Evolutionary conservation across 2,888 invertebrate genomes (phyloP).

Genomic region (Brachylomia viminalis): DNA sequence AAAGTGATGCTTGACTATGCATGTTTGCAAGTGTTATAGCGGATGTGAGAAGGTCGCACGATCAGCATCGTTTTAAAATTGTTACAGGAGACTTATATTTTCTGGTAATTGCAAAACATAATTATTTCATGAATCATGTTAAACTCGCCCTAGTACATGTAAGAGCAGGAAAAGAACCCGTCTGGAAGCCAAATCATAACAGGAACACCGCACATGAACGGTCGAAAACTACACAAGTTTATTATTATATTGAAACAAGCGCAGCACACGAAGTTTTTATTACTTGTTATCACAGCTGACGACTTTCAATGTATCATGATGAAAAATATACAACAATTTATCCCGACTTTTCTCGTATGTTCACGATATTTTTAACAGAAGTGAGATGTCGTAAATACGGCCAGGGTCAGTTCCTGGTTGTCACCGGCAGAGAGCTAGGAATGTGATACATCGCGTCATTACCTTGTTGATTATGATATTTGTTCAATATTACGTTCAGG

Average conservation of each 20-base stretch:
- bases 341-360: constrained; percentile 42
- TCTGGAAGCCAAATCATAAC: constrained; percentile 28
- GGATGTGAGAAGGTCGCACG: neutral
- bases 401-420: constrained; percentile 70
- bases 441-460: constrained; percentile 48
- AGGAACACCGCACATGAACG: constrained; percentile 33
- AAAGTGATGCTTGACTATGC: no score
- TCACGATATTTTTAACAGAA: constrained; percentile 44
- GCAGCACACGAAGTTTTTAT: constrained; percentile 25
- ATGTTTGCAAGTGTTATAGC: neutral
- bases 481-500: constrained; percentile 36
- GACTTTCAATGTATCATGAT: constrained; percentile 36
- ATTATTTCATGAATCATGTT: neutral
- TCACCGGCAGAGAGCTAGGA: constrained; percentile 54
- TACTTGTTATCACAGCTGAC: constrained; percentile 29
- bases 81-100: neutral
- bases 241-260: constrained; percentile 34
- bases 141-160: neutral
- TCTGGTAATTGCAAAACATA: neutral
- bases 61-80: neutral
- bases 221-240: constrained; percentile 29
- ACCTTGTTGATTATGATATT: constrained; percentile 52
- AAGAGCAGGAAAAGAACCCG: constrained; percentile 9
- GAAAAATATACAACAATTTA: constrained; percentile 45
- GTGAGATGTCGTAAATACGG: constrained; percentile 57